phyloP scores from a whole-genome alignment of 2,888 invertebrate genomes.

The Harmothoe impar region DNA sequence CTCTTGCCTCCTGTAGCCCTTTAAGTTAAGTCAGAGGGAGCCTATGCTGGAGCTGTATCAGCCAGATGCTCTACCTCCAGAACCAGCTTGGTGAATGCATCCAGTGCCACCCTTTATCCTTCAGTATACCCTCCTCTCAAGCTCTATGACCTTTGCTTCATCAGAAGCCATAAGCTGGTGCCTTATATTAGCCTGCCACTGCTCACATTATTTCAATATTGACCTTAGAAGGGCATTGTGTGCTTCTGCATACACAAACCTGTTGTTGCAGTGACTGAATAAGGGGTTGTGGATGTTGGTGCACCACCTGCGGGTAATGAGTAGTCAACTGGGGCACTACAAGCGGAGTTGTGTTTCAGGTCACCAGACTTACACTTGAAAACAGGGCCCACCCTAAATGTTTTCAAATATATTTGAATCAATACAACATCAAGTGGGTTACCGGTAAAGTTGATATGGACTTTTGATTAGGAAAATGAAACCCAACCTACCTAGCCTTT shows the following conservation, averaged over 20 bases:
- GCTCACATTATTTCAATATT: neutral
- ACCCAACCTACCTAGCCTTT: no score
- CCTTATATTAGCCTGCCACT: neutral
- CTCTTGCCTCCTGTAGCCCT: neutral
- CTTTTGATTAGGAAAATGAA: no score
- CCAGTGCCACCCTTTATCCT: neutral
- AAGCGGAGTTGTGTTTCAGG: no score
- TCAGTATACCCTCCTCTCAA: neutral
- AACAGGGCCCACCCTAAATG: no score
- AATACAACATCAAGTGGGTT: no score
- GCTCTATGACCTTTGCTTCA: neutral
- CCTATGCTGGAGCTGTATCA: no score
- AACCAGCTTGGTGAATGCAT: neutral
- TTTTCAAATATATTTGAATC: no score
- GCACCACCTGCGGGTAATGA: neutral
- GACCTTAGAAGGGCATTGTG: conserved; percentile 1
- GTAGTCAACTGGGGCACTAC: neutral
- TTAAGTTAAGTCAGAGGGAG: neutral
- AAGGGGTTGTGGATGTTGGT: neutral
- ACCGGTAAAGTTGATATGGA: no score
- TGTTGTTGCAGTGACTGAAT: neutral
- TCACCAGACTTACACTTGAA: no score
- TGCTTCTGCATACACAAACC: neutral
- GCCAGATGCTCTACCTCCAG: neutral
- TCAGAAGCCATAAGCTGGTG: neutral